Base-by-base conservation (phyloP, 2,888 invertebrate genomes). In the Neoascia interrupta region DNA sequence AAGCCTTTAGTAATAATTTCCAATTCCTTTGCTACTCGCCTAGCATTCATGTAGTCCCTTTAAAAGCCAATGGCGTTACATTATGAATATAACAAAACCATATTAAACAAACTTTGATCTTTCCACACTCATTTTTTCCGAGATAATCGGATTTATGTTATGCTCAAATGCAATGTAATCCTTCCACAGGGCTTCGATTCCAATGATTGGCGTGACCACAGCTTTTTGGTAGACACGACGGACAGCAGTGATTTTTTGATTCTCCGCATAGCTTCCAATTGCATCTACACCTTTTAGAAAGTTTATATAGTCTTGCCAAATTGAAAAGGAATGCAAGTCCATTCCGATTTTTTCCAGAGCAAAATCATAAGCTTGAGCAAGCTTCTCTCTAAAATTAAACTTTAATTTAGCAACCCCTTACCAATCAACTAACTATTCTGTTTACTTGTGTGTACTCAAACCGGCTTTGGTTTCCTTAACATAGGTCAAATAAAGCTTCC, bases 291-390 rank as follows among this genome's bases (percentile, higher is more conserved):
- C 93, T 88, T 97, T 99, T 69, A 99, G 90, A 88, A 99, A 99
- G 41, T 94, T 94, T 0, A 99, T 96, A 85, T 99, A 99, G 86
- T 99, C 99, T 85, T 96, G 95, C 97, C 99, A 99, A 75, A 99
- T 96, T 5, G 95, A 94, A 87, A 96, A 97, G 0, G 98, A 97
- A 89, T 97, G 96, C 83, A 98, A 95, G 86, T 99, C 99, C 93
- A 99, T 94, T 0, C 99, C 99, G 82, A 99, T 98, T 90, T 99
- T 98, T 81, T 99, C 99, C 81, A 99, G 89, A 0, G 99, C 99
- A 89, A 99, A 99, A 89, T 99, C 99, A 88, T 99, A 99, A 0
- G 99, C 99, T 88, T 99, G 98, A 0, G 99, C 99, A 96, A 99
- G 96, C 90, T 98, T 99, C 88, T 99, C 99, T 86, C 99, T 98